Evolutionary conservation across 2,113 vertebrate species (phyloP), one percentile per base, ranked within the genome.

Genomic region (Hippocampus barbouri): DNA sequence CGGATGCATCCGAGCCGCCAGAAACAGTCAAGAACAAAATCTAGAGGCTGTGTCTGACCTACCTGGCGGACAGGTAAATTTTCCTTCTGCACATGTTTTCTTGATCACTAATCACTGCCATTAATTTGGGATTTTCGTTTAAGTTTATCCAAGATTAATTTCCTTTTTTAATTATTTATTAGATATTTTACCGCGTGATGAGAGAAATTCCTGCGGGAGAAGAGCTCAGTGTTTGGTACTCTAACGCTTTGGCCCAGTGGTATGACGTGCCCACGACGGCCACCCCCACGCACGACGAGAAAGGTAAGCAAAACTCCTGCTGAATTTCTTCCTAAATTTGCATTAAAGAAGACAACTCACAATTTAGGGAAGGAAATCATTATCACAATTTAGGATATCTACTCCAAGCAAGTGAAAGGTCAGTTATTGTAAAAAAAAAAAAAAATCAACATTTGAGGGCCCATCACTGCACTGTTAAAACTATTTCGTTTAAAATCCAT

Each of bases 271-370:
- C 97, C 4, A 94, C 93, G 16, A 97, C 94, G 1, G 97, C 97
- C 23, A 98, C 97, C 27, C 97, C 97, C 0, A 98, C 97, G 0
- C 97, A 99, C 81, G 96, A 99, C 66, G 97, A 99, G 77, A 99
- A 96, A 98, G 97, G 97, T 99, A 94, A 83, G 71, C 14, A 43
- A 0, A 72, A 15, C 25, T n/a, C 30, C 9, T 49, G 18, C 7
- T 3, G 15, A 68, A 40, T 15, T 15, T 18, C 21, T 6, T 18
- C 40, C 16, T 10, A 40, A 64, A 11, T 11, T 20, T 38, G 60
- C 38, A 30, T 21, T 12, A 25, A 14, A 40, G 41, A 23, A 1
- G 62, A 14, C 21, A 64, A 40, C 14, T 53, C 9, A 9, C 23
- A 43, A 45, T 2, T 18, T 2, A 45, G 41, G 5, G 18, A 15